A percentile compares a stretch with the other conserved stretches of the same genome.
Conservation (phyloP, 1,140 invertebrate genomes). For the Drusus annulatus region DNA sequence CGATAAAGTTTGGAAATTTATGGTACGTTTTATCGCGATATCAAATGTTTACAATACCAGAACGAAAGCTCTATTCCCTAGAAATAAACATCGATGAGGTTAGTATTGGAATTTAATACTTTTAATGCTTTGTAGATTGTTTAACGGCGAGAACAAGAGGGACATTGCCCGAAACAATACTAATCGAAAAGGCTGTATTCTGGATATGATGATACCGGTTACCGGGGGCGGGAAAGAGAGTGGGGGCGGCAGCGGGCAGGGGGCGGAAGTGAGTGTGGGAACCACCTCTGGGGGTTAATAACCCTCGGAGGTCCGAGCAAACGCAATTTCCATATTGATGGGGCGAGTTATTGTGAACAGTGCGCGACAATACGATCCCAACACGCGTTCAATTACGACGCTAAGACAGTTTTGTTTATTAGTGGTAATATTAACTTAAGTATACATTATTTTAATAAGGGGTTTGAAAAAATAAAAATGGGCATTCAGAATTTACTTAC, state of each 20-base stretch:
- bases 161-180: conserved; percentile 8
- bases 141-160: background rate
- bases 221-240: background rate
- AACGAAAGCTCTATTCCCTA: too few relatives aligned
- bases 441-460: too few relatives aligned
- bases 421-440: too few relatives aligned
- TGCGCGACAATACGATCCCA: conserved; percentile 10
- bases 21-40: too few relatives aligned
- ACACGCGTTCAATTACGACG: background rate
- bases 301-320: conserved; percentile 20
- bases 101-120: too few relatives aligned
- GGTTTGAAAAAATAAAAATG: too few relatives aligned
- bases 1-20: too few relatives aligned
- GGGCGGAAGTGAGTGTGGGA: background rate
- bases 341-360: conserved; percentile 5
- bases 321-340: conserved; percentile 37
- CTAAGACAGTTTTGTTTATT: too few relatives aligned
- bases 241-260: background rate
- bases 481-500: too few relatives aligned
- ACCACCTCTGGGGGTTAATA: conserved; percentile 13
- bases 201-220: background rate
- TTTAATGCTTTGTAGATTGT: too few relatives aligned
- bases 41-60: too few relatives aligned
- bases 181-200: conserved; percentile 13
- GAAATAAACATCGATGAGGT: too few relatives aligned